Percentiles rank a stretch among this genome's conserved stretches.
Evolutionary conservation across 2,113 vertebrate species (phyloP).

Genomic region (Serinus canaria): DNA sequence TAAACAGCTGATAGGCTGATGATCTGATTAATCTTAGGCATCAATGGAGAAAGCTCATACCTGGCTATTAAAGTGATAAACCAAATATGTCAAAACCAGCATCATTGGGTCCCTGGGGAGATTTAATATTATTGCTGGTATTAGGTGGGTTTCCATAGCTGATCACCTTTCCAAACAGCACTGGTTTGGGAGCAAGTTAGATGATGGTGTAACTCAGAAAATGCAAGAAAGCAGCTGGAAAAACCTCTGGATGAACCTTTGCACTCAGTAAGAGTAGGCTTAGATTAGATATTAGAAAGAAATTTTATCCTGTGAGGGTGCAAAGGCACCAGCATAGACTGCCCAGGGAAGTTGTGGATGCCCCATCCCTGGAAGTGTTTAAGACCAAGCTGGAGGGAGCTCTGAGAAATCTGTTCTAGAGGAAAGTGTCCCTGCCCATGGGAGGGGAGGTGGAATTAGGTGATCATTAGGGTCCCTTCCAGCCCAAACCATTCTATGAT

Average conservation of each 20-base stretch:
- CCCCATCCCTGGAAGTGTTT: not conserved
- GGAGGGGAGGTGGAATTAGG: not conserved
- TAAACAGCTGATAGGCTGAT: not conserved
- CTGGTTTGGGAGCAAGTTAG: not conserved
- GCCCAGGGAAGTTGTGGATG: not conserved
- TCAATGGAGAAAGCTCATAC: not conserved
- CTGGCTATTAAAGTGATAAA: not conserved
- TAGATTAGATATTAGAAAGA: not conserved
- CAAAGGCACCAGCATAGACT: not conserved
- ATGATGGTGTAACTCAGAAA: not conserved
- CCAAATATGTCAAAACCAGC: not conserved
- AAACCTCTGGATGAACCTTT: not conserved
- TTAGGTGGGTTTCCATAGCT: not conserved
- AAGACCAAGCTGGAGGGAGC: not conserved
- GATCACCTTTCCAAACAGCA: not conserved
- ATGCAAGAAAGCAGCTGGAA: not conserved
- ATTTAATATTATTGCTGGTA: not conserved
- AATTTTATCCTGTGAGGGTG: not conserved
- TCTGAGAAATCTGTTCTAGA: not conserved
- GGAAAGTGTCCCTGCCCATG: not conserved
- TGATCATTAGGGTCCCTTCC: not conserved
- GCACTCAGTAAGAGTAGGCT: not conserved
- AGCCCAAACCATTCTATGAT: not conserved
- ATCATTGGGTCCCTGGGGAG: not conserved
- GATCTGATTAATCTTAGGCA: not conserved